These are phyloP conservation scores for Agrochola lychnidis DNA, from an alignment of 2,888 invertebrate species.

Conservation along the genomic window DNA sequence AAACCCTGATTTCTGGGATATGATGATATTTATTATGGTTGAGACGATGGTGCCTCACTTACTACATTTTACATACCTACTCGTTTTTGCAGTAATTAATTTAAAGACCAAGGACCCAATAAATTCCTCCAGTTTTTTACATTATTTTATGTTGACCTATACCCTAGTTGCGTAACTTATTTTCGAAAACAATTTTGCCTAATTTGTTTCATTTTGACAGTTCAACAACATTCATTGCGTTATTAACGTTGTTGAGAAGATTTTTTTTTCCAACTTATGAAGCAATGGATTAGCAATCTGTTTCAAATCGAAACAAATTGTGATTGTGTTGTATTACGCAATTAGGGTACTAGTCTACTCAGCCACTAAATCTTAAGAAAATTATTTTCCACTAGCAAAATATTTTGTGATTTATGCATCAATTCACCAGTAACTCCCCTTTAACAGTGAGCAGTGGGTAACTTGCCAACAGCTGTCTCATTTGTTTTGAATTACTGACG, in stretches of 20 bases:
- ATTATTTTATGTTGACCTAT: neutral
- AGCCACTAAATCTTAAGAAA: neutral
- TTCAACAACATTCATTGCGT: no score
- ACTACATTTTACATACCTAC: neutral
- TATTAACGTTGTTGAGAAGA: no score
- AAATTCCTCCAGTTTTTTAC: neutral
- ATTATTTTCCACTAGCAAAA: conserved; percentile 9
- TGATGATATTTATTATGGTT: conserved; percentile 11
- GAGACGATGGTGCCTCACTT: conserved; percentile 2
- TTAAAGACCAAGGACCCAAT: neutral
- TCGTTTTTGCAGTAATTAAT: neutral
- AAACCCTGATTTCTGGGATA: neutral
- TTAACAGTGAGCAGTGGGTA: conserved; percentile 13
- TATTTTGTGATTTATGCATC: conserved; percentile 4
- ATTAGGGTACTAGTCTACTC: neutral
- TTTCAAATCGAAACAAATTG: no score
- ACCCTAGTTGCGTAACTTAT: no score
- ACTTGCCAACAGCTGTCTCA: conserved; percentile 47
- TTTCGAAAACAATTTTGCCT: no score
- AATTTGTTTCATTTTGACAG: no score
- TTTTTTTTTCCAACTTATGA: no score
- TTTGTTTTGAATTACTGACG: conserved; percentile 31
- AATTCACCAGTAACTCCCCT: conserved; percentile 31
- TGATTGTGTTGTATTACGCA: no score
- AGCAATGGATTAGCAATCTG: no score